Evolutionary conservation across 2,797 vertebrate genomes (phyloP).

Genomic region (Furcifer pardalis): DNA sequence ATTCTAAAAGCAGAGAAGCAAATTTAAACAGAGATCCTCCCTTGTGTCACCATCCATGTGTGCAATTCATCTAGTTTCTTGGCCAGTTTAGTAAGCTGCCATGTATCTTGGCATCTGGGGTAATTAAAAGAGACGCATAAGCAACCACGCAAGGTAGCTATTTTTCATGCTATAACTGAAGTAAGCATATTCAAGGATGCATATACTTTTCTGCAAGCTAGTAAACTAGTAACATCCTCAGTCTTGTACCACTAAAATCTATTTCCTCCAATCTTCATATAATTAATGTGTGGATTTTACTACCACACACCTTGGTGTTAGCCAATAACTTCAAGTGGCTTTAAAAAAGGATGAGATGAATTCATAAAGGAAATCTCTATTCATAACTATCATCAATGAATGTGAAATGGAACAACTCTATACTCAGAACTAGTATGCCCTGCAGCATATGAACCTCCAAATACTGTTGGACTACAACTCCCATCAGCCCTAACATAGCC

Average conservation of each 20-base stretch:
- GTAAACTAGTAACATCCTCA: not conserved
- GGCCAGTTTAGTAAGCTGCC: not conserved
- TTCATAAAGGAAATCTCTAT: not conserved
- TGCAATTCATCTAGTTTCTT: not conserved
- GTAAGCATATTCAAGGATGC: not conserved
- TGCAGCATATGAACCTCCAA: too few relatives aligned
- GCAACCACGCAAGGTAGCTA: not conserved
- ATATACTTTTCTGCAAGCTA: not conserved
- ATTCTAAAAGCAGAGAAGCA: not conserved
- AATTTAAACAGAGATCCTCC: not conserved
- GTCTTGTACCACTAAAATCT: not conserved
- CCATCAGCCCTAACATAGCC: too few relatives aligned
- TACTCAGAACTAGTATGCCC: too few relatives aligned
- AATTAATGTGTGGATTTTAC: not conserved
- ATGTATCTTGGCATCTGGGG: too few relatives aligned
- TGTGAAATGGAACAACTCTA: not conserved
- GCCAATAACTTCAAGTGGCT: not conserved
- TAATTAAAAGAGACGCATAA: not conserved
- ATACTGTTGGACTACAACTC: too few relatives aligned
- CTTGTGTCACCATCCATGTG: not conserved
- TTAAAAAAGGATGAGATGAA: not conserved
- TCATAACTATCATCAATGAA: not conserved
- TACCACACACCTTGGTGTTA: not conserved
- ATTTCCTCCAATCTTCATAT: not conserved
- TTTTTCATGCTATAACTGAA: not conserved